Conservation (phyloP, 2,888 invertebrate genomes). For the Latheticus oryzae region DNA sequence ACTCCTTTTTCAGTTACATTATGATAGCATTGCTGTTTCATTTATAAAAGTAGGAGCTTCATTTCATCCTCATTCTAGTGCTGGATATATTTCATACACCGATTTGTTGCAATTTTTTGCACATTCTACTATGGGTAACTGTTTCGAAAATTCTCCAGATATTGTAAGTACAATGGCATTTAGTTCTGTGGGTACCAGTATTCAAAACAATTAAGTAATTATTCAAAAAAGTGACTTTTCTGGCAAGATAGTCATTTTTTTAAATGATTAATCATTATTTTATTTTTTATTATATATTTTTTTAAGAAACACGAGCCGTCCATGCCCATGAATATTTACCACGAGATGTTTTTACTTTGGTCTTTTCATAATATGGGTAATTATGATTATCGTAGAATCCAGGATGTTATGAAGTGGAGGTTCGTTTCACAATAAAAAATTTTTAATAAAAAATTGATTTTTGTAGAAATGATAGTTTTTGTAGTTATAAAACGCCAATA, state of each 20-base stretch:
- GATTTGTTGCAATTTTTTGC: constrained; percentile 82
- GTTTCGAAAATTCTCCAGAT: constrained; percentile 70
- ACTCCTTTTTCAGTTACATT: constrained; percentile 77
- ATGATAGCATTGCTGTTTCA: constrained; percentile 79
- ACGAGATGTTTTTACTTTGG: constrained; percentile 59
- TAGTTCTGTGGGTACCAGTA: not conserved
- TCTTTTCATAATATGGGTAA: constrained; percentile 55
- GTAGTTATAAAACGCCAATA: constrained; percentile 68
- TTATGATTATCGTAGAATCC: constrained; percentile 49
- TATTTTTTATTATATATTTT: not conserved
- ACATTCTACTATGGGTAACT: constrained; percentile 79
- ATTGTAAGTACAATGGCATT: constrained; percentile 59
- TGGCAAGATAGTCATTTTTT: no score
- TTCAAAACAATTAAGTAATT: no score
- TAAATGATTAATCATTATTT: no score
- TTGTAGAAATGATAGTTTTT: constrained; percentile 70
- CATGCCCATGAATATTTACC: constrained; percentile 61
- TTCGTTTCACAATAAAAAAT: constrained; percentile 49
- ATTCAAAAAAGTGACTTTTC: no score
- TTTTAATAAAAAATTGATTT: constrained; percentile 1
- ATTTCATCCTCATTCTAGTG: constrained; percentile 75
- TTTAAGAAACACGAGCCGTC: constrained; percentile 58
- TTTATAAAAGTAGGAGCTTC: constrained; percentile 78
- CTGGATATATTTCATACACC: constrained; percentile 78
- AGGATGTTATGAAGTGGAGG: constrained; percentile 53